Evolutionary conservation across 2,888 invertebrate genomes (phyloP).

Genomic region (Eupithecia pulchellata): DNA sequence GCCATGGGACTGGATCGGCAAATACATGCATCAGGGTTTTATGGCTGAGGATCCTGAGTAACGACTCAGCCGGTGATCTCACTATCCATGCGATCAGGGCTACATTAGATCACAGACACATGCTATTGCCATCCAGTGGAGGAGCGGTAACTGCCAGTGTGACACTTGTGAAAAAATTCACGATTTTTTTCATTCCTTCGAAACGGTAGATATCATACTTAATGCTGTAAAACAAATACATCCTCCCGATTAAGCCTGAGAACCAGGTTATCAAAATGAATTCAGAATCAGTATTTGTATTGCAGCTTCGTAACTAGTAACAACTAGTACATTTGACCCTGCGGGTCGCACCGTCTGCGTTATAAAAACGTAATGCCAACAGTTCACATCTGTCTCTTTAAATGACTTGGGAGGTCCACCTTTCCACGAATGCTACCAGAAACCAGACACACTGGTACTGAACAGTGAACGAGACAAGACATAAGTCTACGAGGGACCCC

Average conservation of each 20-base stretch:
- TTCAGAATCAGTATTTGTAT: background rate
- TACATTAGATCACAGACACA: background rate
- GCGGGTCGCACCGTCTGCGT: too few species aligned
- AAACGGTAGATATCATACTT: background rate
- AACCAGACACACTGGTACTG: too few species aligned
- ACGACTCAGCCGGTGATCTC: background rate
- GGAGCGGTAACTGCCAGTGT: background rate
- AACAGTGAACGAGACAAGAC: too few species aligned
- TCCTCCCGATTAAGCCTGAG: background rate
- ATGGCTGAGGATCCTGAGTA: background rate
- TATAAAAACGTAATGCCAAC: too few species aligned
- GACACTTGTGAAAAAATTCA: background rate
- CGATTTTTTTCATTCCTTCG: background rate
- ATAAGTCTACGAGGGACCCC: too few species aligned
- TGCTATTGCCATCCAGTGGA: constrained; percentile 1
- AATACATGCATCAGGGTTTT: background rate
- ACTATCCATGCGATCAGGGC: background rate
- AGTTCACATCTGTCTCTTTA: too few species aligned
- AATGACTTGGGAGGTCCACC: too few species aligned
- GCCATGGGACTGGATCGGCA: background rate
- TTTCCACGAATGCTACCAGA: too few species aligned
- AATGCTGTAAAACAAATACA: background rate
- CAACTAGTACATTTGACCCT: too few species aligned
- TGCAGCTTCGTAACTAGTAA: background rate
- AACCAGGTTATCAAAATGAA: too few species aligned